These are phyloP conservation scores for Apodemia hepburni DNA, from an alignment of 2,888 invertebrate genomes.

Conservation along the genomic window DNA sequence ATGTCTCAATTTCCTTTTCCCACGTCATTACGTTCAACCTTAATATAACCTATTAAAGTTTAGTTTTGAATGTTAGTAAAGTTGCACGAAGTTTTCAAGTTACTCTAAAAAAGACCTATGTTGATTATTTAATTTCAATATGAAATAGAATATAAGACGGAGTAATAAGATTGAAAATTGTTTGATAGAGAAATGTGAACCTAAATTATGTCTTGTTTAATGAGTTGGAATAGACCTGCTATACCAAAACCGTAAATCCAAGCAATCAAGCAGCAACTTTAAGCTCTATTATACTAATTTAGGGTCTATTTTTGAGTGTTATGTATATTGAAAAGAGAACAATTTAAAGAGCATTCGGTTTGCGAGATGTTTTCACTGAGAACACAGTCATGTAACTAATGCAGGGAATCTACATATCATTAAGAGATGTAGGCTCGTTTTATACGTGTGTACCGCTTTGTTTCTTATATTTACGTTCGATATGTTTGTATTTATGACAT, in stretches of 20 bases:
- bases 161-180: conserved; percentile 43
- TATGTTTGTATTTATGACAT: conserved; percentile 71
- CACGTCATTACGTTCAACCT: conserved; percentile 40
- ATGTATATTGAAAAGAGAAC: conserved; percentile 30
- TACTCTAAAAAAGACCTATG: conserved; percentile 45
- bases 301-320: conserved; percentile 38
- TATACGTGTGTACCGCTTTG: conserved; percentile 78
- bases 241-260: conserved; percentile 36
- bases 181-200: conserved; percentile 40
- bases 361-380: conserved; percentile 75
- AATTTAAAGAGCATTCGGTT: conserved; percentile 37
- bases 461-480: conserved; percentile 71
- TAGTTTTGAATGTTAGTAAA: conserved; percentile 38
- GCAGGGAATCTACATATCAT: conserved; percentile 79
- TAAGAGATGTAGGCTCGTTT: conserved; percentile 75
- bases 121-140: conserved; percentile 24
- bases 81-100: conserved; percentile 49
- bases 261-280: conserved; percentile 23
- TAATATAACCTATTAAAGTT: conserved; percentile 33
- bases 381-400: conserved; percentile 79
- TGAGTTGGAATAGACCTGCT: conserved; percentile 56
- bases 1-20: conserved; percentile 70
- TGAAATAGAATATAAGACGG: conserved; percentile 40
- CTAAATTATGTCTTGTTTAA: conserved; percentile 80
- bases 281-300: conserved; percentile 18